Evolutionary conservation across 2,888 invertebrate genomes (phyloP), one percentile per base, ranked within the genome.

Genomic region (Monopis laevigella): DNA sequence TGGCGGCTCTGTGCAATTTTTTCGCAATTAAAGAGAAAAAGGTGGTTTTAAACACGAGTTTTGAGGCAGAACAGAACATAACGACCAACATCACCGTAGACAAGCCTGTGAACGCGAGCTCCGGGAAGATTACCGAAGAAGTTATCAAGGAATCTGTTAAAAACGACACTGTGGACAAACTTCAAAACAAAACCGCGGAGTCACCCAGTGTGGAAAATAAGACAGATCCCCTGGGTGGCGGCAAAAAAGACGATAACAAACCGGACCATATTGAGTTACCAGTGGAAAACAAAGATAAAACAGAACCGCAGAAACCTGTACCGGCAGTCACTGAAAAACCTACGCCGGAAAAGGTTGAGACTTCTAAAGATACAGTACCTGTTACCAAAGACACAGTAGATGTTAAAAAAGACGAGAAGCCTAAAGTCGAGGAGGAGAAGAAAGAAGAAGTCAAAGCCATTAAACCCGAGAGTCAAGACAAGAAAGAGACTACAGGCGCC

Each of bases 1-100:
- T 92, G 49, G 87, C 88, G 13, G 92, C 92, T 14, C 71, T 93
- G 48, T 93, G 93, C 65, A 92, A 92, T 65, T 82, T 88, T 24
- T 61, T 92, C 43, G 88, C 89, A 26, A 83, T 88, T 46, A 78
- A 84, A 48, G 86, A 88, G 51, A 84, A 85, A 51, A 86, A 86
- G 65, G 85, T 87, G 11, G 84, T 86, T 26, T 66, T 87, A 46
- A 89, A 89, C 54, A 77, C 84, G 1, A 87, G 85, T 53, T 84
- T 81, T 45, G 83, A 83, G 54, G 70, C 73, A 12, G 82, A 82
- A 62, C 52, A 61, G 42, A 82, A 82, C 50, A 70, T 70, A 55
- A 81, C 77, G 56, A 67, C 62, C 40, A 81, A 81, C 53, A 58
- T 69, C 45, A 82, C 80, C 13, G 55, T 65, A 17, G 78, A 80